Percentiles rank a stretch among this genome's conserved stretches.
These are phyloP conservation scores for Trematomus loennbergii DNA, from an alignment of 2,113 vertebrate genomes.

Conservation along the genomic window DNA sequence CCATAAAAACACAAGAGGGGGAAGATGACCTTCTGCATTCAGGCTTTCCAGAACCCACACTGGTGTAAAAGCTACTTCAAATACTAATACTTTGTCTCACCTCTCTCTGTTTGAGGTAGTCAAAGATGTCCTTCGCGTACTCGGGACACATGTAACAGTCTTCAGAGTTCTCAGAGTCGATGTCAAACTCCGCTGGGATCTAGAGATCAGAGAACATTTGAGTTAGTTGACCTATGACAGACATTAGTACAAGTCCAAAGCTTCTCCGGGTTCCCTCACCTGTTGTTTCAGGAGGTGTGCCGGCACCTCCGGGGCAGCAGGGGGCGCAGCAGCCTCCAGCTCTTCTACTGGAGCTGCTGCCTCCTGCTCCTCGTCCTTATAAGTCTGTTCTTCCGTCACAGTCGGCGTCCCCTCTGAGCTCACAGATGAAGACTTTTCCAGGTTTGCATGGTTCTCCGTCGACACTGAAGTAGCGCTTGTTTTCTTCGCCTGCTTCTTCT, in stretches of 20 bases:
- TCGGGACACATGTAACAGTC: constrained; percentile 83
- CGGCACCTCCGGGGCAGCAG: constrained; percentile 46
- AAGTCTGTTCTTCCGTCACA: neutral
- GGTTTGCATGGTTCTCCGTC: constrained; percentile 59
- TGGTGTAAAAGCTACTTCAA: no score
- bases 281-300: constrained; percentile 57
- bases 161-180: constrained; percentile 81
- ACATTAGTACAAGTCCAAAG: rapidly evolving
- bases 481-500: constrained; percentile 67
- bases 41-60: no score
- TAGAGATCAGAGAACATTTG: constrained; percentile 22
- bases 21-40: neutral
- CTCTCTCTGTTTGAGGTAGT: constrained; percentile 91
- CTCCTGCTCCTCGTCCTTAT: neutral
- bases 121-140: constrained; percentile 92
- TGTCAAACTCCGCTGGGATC: constrained; percentile 83
- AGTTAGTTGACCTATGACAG: neutral
- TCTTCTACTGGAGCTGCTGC: constrained; percentile 41
- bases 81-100: no score
- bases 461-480: constrained; percentile 14
- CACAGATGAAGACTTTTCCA: constrained; percentile 64
- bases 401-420: constrained; percentile 57
- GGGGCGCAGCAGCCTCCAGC: constrained; percentile 28
- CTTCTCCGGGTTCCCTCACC: constrained; percentile 22
- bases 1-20: neutral